Conservation (phyloP, 2,113 vertebrate genomes). For the Fulmarus glacialis region DNA sequence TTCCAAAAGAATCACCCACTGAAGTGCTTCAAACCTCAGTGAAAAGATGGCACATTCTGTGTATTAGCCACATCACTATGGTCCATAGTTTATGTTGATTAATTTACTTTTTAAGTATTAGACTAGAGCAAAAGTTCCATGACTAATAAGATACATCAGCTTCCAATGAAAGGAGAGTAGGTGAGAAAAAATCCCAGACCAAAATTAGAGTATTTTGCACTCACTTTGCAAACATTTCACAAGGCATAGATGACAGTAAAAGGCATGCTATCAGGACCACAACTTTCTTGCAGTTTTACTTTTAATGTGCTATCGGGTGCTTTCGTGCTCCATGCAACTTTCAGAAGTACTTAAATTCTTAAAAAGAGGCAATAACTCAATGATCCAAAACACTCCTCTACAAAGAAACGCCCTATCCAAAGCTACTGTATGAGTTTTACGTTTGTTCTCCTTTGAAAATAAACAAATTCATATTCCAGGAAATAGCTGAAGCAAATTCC, state of each 20-base stretch:
- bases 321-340: not conserved
- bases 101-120: not conserved
- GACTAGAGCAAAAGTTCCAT: not conserved
- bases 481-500: slow-evolving; percentile 54
- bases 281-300: not conserved
- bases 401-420: not conserved
- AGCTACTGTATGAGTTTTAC: not conserved
- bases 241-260: not conserved
- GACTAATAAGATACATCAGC: not conserved
- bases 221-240: not conserved
- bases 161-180: not conserved
- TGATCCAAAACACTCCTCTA: not conserved
- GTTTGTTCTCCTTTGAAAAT: slow-evolving; percentile 57
- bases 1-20: not conserved
- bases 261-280: not conserved
- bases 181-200: not conserved
- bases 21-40: not conserved
- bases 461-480: slow-evolving; percentile 54
- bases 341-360: not conserved
- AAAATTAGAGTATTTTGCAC: not conserved
- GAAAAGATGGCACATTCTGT: not conserved
- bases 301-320: not conserved
- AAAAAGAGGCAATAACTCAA: not conserved
- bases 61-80: too few relatives aligned
- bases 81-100: not conserved